Conservation (phyloP, 2,113 vertebrate species). For the Piprites chloris region DNA sequence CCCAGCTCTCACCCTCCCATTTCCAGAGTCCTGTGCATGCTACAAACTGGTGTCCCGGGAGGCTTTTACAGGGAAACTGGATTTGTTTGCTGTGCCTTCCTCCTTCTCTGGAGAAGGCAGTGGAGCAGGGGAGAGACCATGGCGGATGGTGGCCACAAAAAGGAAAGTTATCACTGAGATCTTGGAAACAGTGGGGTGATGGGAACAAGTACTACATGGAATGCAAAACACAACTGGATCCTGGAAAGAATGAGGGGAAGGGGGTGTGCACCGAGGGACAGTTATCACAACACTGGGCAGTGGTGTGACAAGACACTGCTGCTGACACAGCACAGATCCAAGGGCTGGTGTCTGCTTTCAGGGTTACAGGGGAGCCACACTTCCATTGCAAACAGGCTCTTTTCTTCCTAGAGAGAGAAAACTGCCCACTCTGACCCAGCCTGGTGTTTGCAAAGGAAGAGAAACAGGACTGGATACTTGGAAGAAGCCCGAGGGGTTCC, state of each 20-base stretch:
- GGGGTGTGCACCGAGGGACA: fast-evolving
- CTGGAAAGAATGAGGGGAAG: neutral
- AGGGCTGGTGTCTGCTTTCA: neutral
- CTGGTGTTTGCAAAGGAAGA: neutral
- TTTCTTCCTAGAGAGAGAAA: neutral
- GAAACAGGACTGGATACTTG: neutral
- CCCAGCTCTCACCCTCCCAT: neutral
- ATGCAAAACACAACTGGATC: neutral
- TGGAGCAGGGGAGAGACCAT: neutral
- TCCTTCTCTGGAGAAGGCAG: neutral
- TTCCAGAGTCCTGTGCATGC: neutral
- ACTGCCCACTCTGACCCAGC: neutral
- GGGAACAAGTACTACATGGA: neutral
- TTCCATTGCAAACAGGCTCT: neutral
- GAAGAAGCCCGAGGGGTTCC: neutral
- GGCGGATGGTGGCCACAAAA: neutral
- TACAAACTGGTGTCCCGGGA: neutral
- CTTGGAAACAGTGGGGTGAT: neutral
- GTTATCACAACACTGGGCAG: neutral
- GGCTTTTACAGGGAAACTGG: neutral
- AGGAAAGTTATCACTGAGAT: neutral
- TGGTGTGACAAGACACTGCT: neutral
- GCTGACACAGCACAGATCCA: neutral
- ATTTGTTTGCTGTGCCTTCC: neutral
- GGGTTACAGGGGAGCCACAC: neutral